A percentile compares a stretch with the other conserved stretches of the same genome.
These are phyloP conservation scores for Chrysoperla carnea DNA, from an alignment of 1,140 invertebrate species.

Conservation along the genomic window DNA sequence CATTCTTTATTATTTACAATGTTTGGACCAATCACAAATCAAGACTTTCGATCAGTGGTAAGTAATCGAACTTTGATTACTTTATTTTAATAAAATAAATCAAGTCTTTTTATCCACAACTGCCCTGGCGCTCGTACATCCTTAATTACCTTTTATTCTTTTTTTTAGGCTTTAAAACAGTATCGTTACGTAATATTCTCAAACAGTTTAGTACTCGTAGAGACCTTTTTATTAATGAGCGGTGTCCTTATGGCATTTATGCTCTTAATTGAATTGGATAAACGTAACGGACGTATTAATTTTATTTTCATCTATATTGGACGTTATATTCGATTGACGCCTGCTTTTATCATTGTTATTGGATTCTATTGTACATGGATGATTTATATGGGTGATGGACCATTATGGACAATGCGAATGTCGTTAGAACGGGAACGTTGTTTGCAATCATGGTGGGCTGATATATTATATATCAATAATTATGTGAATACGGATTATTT, in stretches of 20 bases:
- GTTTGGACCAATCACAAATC: constrained; percentile 42
- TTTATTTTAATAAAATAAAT: not conserved
- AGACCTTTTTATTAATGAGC: constrained; percentile 50
- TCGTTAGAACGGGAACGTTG: constrained; percentile 43
- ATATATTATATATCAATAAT: constrained; percentile 73
- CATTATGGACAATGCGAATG: constrained; percentile 42
- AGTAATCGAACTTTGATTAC: constrained; percentile 8
- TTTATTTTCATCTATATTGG: constrained; percentile 37
- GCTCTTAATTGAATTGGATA: constrained; percentile 45
- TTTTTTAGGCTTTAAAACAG: constrained; percentile 15
- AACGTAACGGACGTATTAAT: constrained; percentile 38
- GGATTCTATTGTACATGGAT: constrained; percentile 51
- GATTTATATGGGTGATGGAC: constrained; percentile 40
- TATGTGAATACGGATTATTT: constrained; percentile 46
- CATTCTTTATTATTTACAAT: constrained; percentile 42
- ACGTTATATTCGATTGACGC: constrained; percentile 48
- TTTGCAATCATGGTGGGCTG: constrained; percentile 62
- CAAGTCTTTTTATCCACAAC: too few relatives aligned
- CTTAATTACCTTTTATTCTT: too few relatives aligned
- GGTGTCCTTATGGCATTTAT: constrained; percentile 45
- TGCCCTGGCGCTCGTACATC: too few relatives aligned
- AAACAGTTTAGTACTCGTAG: constrained; percentile 43
- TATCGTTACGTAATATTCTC: constrained; percentile 31
- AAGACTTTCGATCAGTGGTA: constrained; percentile 37
- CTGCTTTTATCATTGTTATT: constrained; percentile 46